A percentile compares a stretch with the other conserved stretches of the same genome.
Conservation (phyloP, 1,140 invertebrate genomes). For the Leptopilina boulardi region DNA sequence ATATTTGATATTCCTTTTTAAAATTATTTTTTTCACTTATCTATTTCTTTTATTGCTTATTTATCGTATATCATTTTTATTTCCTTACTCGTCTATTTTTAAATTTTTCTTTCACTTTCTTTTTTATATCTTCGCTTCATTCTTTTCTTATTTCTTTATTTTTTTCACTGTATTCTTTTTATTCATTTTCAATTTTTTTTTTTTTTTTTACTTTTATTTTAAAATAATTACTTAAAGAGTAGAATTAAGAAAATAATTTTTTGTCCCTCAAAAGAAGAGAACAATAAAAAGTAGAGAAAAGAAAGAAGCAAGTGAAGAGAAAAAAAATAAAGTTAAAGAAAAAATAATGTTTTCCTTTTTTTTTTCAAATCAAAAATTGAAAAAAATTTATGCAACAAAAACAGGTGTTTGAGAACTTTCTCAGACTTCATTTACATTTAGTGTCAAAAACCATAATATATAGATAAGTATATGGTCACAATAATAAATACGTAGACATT, state of each 20-base stretch:
- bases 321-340: no score
- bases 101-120: not conserved
- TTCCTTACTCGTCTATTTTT: not conserved
- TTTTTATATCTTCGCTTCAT: not conserved
- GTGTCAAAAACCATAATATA: not conserved
- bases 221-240: no score
- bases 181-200: not conserved
- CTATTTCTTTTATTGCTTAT: not conserved
- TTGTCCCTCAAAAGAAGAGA: no score
- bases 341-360: no score
- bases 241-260: no score
- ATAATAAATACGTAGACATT: constrained; percentile 13
- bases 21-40: not conserved
- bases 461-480: no score
- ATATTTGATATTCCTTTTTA: not conserved
- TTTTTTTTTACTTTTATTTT: not conserved
- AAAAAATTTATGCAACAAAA: not conserved
- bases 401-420: not conserved
- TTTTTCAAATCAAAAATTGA: not conserved
- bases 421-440: not conserved
- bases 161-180: no score
- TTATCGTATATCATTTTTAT: not conserved
- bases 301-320: no score
- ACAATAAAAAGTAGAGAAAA: no score
- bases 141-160: no score